phyloP scores from a whole-genome alignment of 2,797 vertebrate genomes.

The Lagorchestes hirsutus region DNA sequence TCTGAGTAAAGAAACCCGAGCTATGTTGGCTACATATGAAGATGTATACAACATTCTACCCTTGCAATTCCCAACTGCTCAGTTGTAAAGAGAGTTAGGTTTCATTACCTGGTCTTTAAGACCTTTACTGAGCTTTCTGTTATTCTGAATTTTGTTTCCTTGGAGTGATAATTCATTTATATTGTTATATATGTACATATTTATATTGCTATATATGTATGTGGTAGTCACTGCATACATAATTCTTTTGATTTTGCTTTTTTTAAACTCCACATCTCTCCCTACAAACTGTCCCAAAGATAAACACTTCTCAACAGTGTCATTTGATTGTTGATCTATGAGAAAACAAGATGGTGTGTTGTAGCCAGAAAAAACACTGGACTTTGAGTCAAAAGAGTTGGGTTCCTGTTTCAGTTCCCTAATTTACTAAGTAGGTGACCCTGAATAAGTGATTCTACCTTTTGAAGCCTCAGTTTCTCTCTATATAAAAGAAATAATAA shows the following conservation, averaged over 20 bases:
- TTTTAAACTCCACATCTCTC: not conserved
- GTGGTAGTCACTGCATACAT: not conserved
- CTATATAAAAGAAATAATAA: not conserved
- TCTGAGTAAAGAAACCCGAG: constrained; percentile 78
- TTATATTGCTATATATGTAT: no score
- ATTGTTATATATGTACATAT: not conserved
- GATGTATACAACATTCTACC: not conserved
- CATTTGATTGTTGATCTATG: not conserved
- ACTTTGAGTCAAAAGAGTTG: not conserved
- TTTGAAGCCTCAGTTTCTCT: not conserved
- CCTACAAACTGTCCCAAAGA: not conserved
- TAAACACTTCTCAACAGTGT: not conserved
- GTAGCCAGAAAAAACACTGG: not conserved
- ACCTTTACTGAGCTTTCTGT: not conserved
- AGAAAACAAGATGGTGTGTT: not conserved
- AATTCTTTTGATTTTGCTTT: not conserved
- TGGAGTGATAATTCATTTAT: not conserved
- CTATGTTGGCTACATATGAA: not conserved
- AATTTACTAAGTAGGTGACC: not conserved
- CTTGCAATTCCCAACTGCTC: not conserved
- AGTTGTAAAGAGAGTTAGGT: not conserved
- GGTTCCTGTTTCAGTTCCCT: not conserved
- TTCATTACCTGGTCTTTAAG: not conserved
- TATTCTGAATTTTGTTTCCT: not conserved
- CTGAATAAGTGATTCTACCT: not conserved